Conservation (phyloP, 1,140 invertebrate genomes). For the Bombus affinis region DNA sequence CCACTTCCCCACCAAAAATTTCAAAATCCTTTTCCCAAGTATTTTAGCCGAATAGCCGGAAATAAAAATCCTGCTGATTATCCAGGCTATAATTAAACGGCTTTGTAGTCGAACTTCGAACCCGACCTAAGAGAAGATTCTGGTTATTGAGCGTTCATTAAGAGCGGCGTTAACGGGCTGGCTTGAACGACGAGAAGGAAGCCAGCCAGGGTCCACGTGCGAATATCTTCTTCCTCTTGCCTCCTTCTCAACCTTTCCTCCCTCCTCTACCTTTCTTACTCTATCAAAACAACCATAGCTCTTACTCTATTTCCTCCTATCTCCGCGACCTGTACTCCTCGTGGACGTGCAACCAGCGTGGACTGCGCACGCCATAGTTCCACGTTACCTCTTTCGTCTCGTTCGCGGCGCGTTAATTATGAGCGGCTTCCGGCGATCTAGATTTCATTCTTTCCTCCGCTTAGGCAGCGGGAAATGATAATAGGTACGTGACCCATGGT, state of each 20-base stretch:
- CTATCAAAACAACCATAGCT: neutral
- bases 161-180: conserved; percentile 64
- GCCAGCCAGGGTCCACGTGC: conserved; percentile 61
- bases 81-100: conserved; percentile 14
- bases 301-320: conserved; percentile 46
- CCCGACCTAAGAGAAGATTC: conserved; percentile 34
- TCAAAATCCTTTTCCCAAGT: neutral
- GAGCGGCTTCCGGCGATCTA: conserved; percentile 83
- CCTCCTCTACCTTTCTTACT: neutral
- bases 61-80: conserved; percentile 22
- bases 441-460: conserved; percentile 82
- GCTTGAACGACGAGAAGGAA: conserved; percentile 18
- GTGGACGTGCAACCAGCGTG: conserved; percentile 12
- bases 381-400: conserved; percentile 34
- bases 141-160: conserved; percentile 67
- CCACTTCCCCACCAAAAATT: too few relatives aligned
- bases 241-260: neutral
- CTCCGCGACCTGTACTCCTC: neutral
- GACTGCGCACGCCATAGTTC: conserved; percentile 31
- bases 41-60: conserved; percentile 40
- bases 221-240: conserved; percentile 46
- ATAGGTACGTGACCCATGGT: conserved; percentile 83
- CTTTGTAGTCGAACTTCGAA: conserved; percentile 12
- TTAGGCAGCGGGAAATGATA: conserved; percentile 81
- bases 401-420: conserved; percentile 81